phyloP scores from a whole-genome alignment of 2,888 invertebrate genomes.

The Drosophila neutralis region DNA sequence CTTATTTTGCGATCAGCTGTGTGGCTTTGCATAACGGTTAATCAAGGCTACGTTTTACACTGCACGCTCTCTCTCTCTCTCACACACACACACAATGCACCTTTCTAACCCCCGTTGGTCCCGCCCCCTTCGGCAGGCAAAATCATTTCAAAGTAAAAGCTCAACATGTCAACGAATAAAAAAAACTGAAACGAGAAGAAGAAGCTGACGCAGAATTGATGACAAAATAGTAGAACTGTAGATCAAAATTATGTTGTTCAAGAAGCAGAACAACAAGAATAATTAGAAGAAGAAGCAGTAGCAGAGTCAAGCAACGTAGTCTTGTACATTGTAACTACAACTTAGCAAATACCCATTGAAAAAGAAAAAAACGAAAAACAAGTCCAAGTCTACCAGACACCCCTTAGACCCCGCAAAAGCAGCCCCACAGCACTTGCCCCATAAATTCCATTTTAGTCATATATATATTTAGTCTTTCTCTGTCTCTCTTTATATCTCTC shows the following conservation, averaged over 20 bases:
- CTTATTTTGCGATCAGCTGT: conserved; percentile 16
- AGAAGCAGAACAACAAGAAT: conserved; percentile 28
- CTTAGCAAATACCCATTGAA: conserved; percentile 29
- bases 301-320: conserved; percentile 63
- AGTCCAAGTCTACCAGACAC: neutral
- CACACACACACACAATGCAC: neutral
- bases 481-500: neutral
- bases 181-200: conserved; percentile 42
- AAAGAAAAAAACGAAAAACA: neutral
- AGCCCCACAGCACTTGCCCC: conserved; percentile 50
- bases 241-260: neutral
- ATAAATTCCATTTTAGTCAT: conserved; percentile 41
- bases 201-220: conserved; percentile 5
- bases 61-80: conserved; percentile 27
- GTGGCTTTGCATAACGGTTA: conserved; percentile 34
- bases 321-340: conserved; percentile 66
- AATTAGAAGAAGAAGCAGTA: conserved; percentile 19
- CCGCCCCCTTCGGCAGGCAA: conserved; percentile 51
- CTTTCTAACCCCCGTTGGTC: conserved; percentile 8
- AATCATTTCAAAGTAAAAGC: conserved; percentile 82
- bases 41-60: conserved; percentile 53
- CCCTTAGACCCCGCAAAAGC: conserved; percentile 16
- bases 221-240: conserved; percentile 25
- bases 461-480: conserved; percentile 23
- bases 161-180: conserved; percentile 70